phyloP scores from a whole-genome alignment of 53 echinoderm and acorn worm genomes.

The Hippasteria phrygiana region DNA sequence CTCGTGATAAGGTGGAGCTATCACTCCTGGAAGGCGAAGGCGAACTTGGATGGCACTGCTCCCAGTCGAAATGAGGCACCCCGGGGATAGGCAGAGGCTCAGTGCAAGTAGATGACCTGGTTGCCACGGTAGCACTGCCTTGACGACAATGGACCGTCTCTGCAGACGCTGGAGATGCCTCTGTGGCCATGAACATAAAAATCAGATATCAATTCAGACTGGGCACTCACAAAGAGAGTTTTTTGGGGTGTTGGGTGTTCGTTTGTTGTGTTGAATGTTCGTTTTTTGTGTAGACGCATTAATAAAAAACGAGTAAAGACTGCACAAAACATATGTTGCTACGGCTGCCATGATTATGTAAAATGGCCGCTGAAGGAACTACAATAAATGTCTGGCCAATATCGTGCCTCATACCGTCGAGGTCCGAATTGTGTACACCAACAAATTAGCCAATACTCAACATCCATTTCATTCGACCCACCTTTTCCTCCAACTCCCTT shows the following conservation, averaged over 20 bases:
- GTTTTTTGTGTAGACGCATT: too few species aligned
- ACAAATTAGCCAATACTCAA: too few species aligned
- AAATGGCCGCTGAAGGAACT: too few species aligned
- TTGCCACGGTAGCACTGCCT: slow-evolving; percentile 12
- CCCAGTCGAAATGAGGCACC: slow-evolving; percentile 14
- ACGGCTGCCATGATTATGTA: too few species aligned
- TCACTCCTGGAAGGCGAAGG: neutral
- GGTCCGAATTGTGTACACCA: too few species aligned
- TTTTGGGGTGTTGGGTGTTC: too few species aligned
- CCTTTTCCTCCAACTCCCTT: neutral
- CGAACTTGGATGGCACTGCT: neutral
- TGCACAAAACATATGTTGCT: too few species aligned
- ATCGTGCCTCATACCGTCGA: too few species aligned
- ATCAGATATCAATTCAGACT: neutral
- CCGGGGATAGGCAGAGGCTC: neutral
- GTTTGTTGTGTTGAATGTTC: too few species aligned
- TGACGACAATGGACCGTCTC: slow-evolving; percentile 6
- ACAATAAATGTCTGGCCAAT: too few species aligned
- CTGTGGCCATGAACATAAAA: neutral
- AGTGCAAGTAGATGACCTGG: neutral
- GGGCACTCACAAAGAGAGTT: too few species aligned
- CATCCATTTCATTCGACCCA: neutral
- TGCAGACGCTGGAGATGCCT: neutral
- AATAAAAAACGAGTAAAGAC: too few species aligned
- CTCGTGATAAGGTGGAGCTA: neutral